These are phyloP conservation scores for Pecten maximus DNA, from an alignment of 2,888 invertebrate genomes.

Conservation along the genomic window DNA sequence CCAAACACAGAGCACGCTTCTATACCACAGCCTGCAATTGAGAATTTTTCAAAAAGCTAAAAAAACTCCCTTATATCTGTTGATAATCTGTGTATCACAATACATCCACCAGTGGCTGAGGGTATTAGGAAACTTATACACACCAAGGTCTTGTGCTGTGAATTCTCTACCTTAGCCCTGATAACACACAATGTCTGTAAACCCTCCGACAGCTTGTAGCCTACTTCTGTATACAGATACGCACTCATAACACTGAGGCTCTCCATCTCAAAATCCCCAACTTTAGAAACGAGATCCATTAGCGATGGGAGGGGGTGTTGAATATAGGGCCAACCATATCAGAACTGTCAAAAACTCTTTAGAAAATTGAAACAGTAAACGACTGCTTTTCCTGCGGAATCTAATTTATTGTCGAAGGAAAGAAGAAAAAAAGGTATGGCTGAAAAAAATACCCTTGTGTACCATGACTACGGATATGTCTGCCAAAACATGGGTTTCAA, in stretches of 20 bases:
- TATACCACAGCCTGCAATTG: background rate
- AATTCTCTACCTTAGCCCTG: background rate
- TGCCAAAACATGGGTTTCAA: background rate
- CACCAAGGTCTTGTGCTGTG: background rate
- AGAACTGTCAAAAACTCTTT: slow-evolving; percentile 33
- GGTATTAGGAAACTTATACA: background rate
- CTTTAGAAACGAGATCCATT: slow-evolving; percentile 52
- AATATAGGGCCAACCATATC: background rate
- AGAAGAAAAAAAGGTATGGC: background rate
- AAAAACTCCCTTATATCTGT: background rate
- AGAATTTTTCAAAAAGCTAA: background rate
- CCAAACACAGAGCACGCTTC: background rate
- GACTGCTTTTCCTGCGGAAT: slow-evolving; percentile 4
- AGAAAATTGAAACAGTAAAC: slow-evolving; percentile 30
- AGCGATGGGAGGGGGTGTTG: slow-evolving; percentile 47
- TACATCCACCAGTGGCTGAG: background rate
- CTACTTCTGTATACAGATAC: background rate
- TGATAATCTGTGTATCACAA: slow-evolving; percentile 19
- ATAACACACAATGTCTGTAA: background rate
- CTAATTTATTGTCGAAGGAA: slow-evolving; percentile 20
- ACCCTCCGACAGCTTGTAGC: background rate
- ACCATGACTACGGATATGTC: background rate
- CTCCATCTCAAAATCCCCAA: slow-evolving; percentile 31
- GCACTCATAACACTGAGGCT: background rate
- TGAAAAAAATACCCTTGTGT: background rate